Base-by-base conservation (phyloP, 2,888 invertebrate genomes). In the Lymantria monacha region DNA sequence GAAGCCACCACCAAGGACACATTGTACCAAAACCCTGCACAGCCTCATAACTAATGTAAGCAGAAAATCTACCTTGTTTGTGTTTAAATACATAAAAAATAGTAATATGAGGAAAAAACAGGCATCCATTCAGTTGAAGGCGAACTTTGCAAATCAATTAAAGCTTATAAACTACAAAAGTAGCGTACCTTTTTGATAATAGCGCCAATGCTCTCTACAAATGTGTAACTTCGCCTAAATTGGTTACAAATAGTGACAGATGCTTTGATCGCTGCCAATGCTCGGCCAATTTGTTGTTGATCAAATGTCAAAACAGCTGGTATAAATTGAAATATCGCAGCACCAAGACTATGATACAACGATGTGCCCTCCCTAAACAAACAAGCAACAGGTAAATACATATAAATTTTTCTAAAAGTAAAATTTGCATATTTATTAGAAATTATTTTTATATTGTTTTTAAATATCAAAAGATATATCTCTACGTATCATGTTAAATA, bases 261-360 rank as follows among this genome's bases (percentile, higher is more conserved):
- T 49, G 93, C 92, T 81, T 97, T 97, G 46, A 98, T 87, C 10
- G 96, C 93, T 30, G 93, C 93, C 0, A 95, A 93, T 0, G 98
- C 97, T 52, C 92, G 88, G 57, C 93, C 93, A 55, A 98, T 96
- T 67, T 96, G 94, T 53, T 91, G 89, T 70, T 95, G 95, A 78
- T 99, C 98, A 77, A 98, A 97, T 1, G 98, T 98, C 74, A 99
- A 92, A 76, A 98, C 95, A 0, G 98, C 98, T 77, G 98, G 97
- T 37, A 99, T 93, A 79, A 97, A 98, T 69, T 95, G 92, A 76
- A 99, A 97, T 31, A 97, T 97, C 5, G 96, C 94, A 59, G 95
- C 93, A 1, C 98, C 98, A 50, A 98, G 91, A 0, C 98, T 95
- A 85, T 99, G 99, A 79, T 99, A 99, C 92, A 98, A 94, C 56